A percentile compares a stretch with the other conserved stretches of the same genome.
Evolutionary conservation across 2,888 invertebrate species (phyloP).

Genomic region (Microchrysa polita): DNA sequence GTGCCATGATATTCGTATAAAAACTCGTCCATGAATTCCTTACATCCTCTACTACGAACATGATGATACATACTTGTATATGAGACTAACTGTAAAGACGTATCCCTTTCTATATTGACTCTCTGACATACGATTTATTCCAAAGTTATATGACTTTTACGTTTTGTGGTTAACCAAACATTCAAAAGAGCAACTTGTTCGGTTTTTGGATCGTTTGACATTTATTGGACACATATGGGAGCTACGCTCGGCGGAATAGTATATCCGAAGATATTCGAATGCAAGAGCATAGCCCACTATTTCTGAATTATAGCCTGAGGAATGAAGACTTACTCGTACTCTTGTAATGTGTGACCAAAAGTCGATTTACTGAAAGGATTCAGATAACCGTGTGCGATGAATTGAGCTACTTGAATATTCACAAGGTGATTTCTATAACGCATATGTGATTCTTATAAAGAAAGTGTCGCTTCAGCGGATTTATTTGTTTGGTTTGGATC

Average conservation of each 20-base stretch:
- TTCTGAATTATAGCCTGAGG: no score
- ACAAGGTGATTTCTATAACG: constrained; percentile 49
- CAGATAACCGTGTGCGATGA: constrained; percentile 9
- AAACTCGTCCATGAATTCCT: no score
- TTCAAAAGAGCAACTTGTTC: constrained; percentile 22
- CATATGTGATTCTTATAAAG: constrained; percentile 47
- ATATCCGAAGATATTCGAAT: constrained; percentile 1
- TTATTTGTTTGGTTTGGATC: no score
- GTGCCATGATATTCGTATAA: no score
- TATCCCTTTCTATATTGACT: constrained; percentile 14
- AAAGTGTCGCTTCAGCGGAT: constrained; percentile 26
- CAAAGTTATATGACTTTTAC: constrained; percentile 50
- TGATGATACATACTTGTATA: no score
- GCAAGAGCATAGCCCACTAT: no score
- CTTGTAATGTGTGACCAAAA: constrained; percentile 38
- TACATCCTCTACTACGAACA: no score
- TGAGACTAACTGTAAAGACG: no score
- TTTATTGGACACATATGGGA: constrained; percentile 52
- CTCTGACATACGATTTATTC: constrained; percentile 46
- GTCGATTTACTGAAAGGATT: constrained; percentile 8
- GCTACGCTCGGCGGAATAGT: constrained; percentile 28
- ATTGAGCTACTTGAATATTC: constrained; percentile 47
- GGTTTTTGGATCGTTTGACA: constrained; percentile 45
- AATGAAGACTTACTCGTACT: not conserved
- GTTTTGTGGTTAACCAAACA: constrained; percentile 48